Percentiles rank a stretch among this genome's conserved stretches.
phyloP scores from a whole-genome alignment of 1,140 invertebrate species.

The Phymastichus coffea region DNA sequence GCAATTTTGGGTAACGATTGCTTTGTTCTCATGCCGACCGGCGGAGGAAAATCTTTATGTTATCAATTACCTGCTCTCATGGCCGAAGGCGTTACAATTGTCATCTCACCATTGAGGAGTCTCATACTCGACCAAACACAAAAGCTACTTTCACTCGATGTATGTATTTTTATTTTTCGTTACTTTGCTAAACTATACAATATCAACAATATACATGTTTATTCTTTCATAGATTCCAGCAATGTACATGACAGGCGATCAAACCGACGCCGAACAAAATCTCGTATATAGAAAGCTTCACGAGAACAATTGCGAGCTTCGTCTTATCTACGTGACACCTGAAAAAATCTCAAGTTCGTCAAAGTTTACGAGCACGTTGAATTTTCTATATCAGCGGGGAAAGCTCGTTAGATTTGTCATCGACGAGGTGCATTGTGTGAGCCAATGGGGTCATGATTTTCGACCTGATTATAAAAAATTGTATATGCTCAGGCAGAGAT shows the following conservation, averaged over 20 bases:
- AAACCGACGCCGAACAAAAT: constrained; percentile 60
- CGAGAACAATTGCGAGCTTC: constrained; percentile 65
- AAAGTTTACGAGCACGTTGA: constrained; percentile 62
- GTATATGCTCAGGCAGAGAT: constrained; percentile 56
- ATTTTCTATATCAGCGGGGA: constrained; percentile 55
- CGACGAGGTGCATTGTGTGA: constrained; percentile 97
- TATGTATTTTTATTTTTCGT: constrained; percentile 50
- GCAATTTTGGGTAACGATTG: constrained; percentile 82
- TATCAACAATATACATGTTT: constrained; percentile 49
- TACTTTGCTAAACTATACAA: constrained; percentile 40
- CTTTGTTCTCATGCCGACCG: constrained; percentile 96
- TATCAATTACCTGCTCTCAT: constrained; percentile 85
- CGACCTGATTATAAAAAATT: constrained; percentile 90
- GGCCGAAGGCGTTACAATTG: constrained; percentile 77
- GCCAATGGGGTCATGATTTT: constrained; percentile 97
- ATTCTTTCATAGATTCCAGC: constrained; percentile 68
- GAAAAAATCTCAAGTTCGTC: constrained; percentile 83
- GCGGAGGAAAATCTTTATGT: constrained; percentile 94
- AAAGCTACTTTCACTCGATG: constrained; percentile 78
- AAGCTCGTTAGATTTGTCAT: constrained; percentile 68
- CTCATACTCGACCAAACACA: constrained; percentile 93
- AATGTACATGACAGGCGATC: constrained; percentile 71
- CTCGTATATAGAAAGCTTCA: constrained; percentile 70
- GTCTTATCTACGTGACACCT: constrained; percentile 93
- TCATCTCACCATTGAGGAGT: constrained; percentile 91